Percentiles rank a stretch among this genome's conserved stretches.
Conservation (phyloP, 1,140 invertebrate genomes). For the Papilio aristodemus region DNA sequence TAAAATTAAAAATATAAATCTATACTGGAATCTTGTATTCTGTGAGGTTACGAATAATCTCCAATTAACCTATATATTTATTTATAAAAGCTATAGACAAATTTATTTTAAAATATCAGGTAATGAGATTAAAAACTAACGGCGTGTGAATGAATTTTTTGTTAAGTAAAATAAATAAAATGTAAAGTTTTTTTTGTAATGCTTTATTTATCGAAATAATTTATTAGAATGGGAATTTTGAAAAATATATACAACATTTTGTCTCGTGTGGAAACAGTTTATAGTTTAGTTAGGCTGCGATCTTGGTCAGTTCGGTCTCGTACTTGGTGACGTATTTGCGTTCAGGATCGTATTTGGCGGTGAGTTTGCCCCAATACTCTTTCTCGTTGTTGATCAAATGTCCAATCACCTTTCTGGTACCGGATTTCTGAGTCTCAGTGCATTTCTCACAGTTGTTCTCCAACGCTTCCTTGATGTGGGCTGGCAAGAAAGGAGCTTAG, state of each 20-base stretch:
- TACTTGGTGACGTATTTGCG: conserved; percentile 75
- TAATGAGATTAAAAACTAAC: no score
- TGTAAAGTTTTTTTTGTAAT: conserved; percentile 9
- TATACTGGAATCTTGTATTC: no score
- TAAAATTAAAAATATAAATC: no score
- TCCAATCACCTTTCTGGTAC: conserved; percentile 80
- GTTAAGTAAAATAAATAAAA: not conserved
- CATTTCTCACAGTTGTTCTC: conserved; percentile 84
- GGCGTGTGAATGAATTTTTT: no score
- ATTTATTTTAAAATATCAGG: no score
- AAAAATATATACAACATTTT: conserved; percentile 13
- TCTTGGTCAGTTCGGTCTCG: conserved; percentile 58
- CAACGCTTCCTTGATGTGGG: conserved; percentile 82
- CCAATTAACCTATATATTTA: no score
- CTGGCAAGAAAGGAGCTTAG: conserved; percentile 45
- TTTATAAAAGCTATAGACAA: no score
- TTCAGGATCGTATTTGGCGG: conserved; percentile 83
- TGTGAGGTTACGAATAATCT: no score
- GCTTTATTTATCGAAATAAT: conserved; percentile 24
- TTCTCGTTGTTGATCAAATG: conserved; percentile 81
- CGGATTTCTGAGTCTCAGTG: conserved; percentile 81
- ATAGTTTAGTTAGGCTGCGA: conserved; percentile 35
- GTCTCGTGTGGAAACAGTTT: not conserved
- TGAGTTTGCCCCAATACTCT: conserved; percentile 81
- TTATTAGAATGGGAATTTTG: conserved; percentile 4